These are phyloP conservation scores for Hiodon tergisus DNA, from an alignment of 2,113 vertebrate genomes.

Conservation along the genomic window DNA sequence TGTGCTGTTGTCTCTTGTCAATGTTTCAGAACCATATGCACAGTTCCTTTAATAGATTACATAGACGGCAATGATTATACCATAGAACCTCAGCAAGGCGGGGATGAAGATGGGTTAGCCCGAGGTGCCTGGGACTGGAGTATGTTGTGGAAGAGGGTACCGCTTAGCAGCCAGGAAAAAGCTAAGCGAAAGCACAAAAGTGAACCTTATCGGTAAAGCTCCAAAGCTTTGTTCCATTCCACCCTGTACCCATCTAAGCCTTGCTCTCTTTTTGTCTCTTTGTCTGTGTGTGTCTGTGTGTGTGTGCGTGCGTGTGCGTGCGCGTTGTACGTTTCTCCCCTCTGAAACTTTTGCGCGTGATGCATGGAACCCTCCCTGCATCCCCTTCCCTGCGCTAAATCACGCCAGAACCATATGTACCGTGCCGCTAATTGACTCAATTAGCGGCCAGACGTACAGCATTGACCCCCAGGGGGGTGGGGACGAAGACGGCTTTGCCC, in stretches of 20 bases:
- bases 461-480: slow-evolving; percentile 91
- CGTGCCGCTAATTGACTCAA: slow-evolving; percentile 96
- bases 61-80: slow-evolving; percentile 99
- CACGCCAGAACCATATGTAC: slow-evolving; percentile 87
- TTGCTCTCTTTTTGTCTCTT: slow-evolving; percentile 14
- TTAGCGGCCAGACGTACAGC: slow-evolving; percentile 82
- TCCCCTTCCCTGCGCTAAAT: slow-evolving; percentile 45
- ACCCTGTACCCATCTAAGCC: slow-evolving; percentile 47
- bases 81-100: slow-evolving; percentile 97
- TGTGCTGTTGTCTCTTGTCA: slow-evolving; percentile 41
- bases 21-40: slow-evolving; percentile 93
- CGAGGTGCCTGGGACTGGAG: slow-evolving; percentile 99
- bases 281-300: slow-evolving; percentile 1
- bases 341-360: background rate
- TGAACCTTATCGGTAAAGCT: slow-evolving; percentile 92
- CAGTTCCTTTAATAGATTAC: slow-evolving; percentile 99
- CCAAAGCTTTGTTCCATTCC: slow-evolving; percentile 14
- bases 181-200: slow-evolving; percentile 88
- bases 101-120: slow-evolving; percentile 96
- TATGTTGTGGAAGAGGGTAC: slow-evolving; percentile 95
- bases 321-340: too few relatives aligned
- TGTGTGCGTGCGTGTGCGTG: slow-evolving; percentile 23
- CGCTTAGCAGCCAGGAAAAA: slow-evolving; percentile 91
- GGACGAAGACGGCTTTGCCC: slow-evolving; percentile 91
- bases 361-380: slow-evolving; percentile 14